Evolutionary conservation across 1,140 invertebrate species (phyloP).

Genomic region (Mya arenaria): DNA sequence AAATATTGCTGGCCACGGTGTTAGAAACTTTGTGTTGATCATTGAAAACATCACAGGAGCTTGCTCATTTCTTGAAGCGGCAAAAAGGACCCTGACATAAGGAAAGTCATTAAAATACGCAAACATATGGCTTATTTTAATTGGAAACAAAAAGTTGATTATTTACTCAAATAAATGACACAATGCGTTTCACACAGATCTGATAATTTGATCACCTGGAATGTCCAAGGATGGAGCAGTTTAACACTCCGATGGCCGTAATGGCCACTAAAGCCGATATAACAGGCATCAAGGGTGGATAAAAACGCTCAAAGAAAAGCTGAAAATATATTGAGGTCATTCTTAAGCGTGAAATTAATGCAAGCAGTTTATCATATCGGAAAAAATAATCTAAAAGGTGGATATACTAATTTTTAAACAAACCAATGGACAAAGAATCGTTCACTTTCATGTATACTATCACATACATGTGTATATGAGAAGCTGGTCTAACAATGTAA

Average conservation of each 20-base stretch:
- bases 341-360: too few relatives aligned
- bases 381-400: too few relatives aligned
- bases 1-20: slow-evolving; percentile 49
- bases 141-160: not conserved
- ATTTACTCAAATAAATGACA: not conserved
- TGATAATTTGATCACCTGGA: slow-evolving; percentile 37
- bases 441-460: too few relatives aligned
- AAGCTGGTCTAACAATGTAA: too few relatives aligned
- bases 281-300: slow-evolving; percentile 29
- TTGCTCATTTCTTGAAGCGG: slow-evolving; percentile 27
- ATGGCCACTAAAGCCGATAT: slow-evolving; percentile 38
- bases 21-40: slow-evolving; percentile 42
- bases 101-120: not conserved
- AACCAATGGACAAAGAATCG: too few relatives aligned
- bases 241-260: slow-evolving; percentile 45
- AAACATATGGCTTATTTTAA: not conserved
- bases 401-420: too few relatives aligned
- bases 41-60: slow-evolving; percentile 35
- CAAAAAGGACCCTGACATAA: slow-evolving; percentile 39
- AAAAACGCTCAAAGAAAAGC: slow-evolving; percentile 43
- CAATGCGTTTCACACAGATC: not conserved
- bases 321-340: slow-evolving; percentile 35
- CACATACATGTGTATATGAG: too few relatives aligned
- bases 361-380: too few relatives aligned
- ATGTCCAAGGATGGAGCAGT: slow-evolving; percentile 49